These are phyloP conservation scores for Tapera naevia DNA, from an alignment of 2,797 vertebrate genomes.

Conservation along the genomic window DNA sequence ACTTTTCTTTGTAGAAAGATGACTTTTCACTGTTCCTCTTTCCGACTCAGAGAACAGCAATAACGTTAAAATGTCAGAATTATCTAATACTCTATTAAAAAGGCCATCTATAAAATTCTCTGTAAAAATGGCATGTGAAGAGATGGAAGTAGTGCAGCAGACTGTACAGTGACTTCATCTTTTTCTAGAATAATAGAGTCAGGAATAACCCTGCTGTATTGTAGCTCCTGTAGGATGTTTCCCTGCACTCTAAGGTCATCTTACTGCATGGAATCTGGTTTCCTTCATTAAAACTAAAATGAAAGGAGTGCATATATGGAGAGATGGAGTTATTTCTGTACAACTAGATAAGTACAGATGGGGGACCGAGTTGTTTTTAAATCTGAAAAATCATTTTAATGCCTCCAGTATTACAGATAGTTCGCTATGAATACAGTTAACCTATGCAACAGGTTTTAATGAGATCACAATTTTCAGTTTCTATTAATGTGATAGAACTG, in stretches of 20 bases:
- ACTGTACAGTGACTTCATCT: background rate
- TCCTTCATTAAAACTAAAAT: background rate
- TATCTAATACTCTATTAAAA: background rate
- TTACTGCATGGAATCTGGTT: background rate
- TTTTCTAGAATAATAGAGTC: background rate
- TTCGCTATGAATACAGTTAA: slow-evolving; percentile 27
- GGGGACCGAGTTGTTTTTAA: background rate
- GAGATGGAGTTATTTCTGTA: background rate
- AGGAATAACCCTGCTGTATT: background rate
- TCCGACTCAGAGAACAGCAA: background rate
- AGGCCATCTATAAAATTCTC: background rate
- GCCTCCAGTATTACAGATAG: background rate
- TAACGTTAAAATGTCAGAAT: background rate
- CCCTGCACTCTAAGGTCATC: background rate
- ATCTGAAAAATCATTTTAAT: slow-evolving; percentile 53
- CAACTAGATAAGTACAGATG: background rate
- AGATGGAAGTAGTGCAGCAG: background rate
- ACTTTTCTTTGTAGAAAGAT: background rate
- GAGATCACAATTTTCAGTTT: slow-evolving; percentile 7
- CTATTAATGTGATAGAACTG: background rate
- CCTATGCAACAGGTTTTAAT: slow-evolving; percentile 25
- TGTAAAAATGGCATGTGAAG: background rate
- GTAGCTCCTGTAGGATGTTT: background rate
- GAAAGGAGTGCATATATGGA: background rate
- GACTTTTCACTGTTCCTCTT: background rate